Percentiles rank a stretch among this genome's conserved stretches.
phyloP scores from a whole-genome alignment of 1,140 invertebrate genomes.

The Hyles euphorbiae region DNA sequence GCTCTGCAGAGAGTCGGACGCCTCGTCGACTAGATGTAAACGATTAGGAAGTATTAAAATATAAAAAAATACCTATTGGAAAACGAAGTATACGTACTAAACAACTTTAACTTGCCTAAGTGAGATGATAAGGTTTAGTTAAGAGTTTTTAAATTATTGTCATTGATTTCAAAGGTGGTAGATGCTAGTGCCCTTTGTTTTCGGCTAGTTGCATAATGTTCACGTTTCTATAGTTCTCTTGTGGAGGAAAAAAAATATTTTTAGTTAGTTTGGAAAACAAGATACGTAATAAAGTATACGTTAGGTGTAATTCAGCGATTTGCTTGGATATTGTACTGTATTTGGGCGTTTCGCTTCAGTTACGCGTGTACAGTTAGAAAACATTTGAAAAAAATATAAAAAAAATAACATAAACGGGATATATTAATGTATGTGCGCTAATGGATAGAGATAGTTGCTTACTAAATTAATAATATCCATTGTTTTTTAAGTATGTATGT shows the following conservation, averaged over 20 bases:
- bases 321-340: conserved; percentile 9
- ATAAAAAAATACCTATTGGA: conserved; percentile 56
- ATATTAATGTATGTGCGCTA: conserved; percentile 61
- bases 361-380: conserved; percentile 14
- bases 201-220: conserved; percentile 44
- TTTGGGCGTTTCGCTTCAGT: conserved; percentile 5
- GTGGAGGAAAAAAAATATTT: conserved; percentile 30
- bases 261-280: conserved; percentile 66
- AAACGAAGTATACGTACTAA: conserved; percentile 74
- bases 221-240: not conserved
- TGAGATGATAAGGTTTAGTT: conserved; percentile 70
- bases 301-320: conserved; percentile 46
- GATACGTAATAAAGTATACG: conserved; percentile 72
- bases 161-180: conserved; percentile 66
- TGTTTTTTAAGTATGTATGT: no score
- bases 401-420: conserved; percentile 37
- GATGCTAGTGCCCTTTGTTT: conserved; percentile 63
- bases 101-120: conserved; percentile 74
- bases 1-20: conserved; percentile 6
- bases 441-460: conserved; percentile 64
- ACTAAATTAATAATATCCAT: conserved; percentile 28
- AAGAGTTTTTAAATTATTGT: conserved; percentile 72
- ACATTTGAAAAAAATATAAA: not conserved
- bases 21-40: conserved; percentile 65
- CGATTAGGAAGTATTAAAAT: conserved; percentile 6